Conservation (phyloP, 1,140 invertebrate genomes). For the Drosophila asahinai region DNA sequence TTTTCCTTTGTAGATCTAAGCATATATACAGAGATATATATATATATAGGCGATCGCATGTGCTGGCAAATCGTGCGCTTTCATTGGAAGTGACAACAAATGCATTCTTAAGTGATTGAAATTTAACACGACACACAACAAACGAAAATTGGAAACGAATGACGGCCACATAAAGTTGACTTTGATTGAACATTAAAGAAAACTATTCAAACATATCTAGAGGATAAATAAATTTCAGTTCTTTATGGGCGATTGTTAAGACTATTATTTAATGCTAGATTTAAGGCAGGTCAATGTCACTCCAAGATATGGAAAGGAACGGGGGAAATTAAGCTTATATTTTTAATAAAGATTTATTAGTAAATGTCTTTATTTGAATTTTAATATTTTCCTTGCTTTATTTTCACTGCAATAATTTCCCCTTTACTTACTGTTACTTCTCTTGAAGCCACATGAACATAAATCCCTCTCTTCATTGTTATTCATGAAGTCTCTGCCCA, state of each 20-base stretch:
- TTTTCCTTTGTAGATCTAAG: neutral
- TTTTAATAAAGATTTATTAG: too few species aligned
- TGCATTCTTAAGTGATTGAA: constrained; percentile 81
- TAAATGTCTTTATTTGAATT: neutral
- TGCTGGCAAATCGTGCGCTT: constrained; percentile 66
- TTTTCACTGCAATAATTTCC: neutral
- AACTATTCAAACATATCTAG: constrained; percentile 19
- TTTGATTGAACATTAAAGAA: constrained; percentile 45
- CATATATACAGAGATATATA: constrained; percentile 1
- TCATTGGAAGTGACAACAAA: constrained; percentile 72
- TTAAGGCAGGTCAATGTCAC: neutral
- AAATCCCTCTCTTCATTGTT: neutral
- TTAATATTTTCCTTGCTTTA: neutral
- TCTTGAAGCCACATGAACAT: neutral
- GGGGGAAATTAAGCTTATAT: too few species aligned
- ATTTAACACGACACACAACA: constrained; percentile 65
- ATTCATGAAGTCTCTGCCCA: constrained; percentile 10
- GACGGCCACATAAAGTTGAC: constrained; percentile 45
- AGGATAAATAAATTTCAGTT: constrained; percentile 1
- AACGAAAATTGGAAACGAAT: constrained; percentile 63
- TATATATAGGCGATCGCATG: constrained; percentile 23
- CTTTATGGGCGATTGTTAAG: neutral
- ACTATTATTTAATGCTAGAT: neutral
- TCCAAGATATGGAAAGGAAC: neutral
- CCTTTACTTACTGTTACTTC: neutral